Evolutionary conservation across 2,888 invertebrate species (phyloP).

Genomic region (Emesis russula): DNA sequence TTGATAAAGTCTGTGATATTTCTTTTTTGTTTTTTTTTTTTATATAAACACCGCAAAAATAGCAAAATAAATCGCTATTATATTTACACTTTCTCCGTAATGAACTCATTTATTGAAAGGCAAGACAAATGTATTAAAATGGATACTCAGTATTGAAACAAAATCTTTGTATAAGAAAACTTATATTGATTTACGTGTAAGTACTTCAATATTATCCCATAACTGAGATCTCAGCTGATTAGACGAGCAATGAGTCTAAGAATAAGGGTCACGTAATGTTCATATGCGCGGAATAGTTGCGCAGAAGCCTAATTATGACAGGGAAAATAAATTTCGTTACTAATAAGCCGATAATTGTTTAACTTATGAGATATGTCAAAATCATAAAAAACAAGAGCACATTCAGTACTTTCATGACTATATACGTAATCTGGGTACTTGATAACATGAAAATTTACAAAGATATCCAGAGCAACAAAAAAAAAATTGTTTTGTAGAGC

Average conservation of each 20-base stretch:
- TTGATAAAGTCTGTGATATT: slow-evolving; percentile 43
- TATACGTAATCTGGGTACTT: no score
- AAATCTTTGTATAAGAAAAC: no score
- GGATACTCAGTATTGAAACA: background rate
- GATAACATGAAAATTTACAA: no score
- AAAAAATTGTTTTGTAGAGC: no score
- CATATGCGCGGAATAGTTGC: slow-evolving; percentile 32
- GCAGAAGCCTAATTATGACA: slow-evolving; percentile 30
- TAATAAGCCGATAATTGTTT: no score
- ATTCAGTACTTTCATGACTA: no score
- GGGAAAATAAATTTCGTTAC: background rate
- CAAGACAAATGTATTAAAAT: slow-evolving; percentile 22
- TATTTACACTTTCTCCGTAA: slow-evolving; percentile 20
- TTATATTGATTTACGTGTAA: no score
- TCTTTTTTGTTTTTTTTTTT: slow-evolving; percentile 36
- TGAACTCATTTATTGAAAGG: background rate
- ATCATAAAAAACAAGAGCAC: no score
- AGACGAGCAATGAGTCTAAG: slow-evolving; percentile 18
- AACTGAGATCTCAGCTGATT: background rate
- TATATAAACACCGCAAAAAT: slow-evolving; percentile 40
- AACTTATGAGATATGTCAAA: no score
- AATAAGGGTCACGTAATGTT: slow-evolving; percentile 27
- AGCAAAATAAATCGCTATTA: slow-evolving; percentile 29
- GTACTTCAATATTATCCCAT: slow-evolving; percentile 4
- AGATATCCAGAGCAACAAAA: no score